Conservation (phyloP, 2,888 invertebrate species). For the Heliconius sara region DNA sequence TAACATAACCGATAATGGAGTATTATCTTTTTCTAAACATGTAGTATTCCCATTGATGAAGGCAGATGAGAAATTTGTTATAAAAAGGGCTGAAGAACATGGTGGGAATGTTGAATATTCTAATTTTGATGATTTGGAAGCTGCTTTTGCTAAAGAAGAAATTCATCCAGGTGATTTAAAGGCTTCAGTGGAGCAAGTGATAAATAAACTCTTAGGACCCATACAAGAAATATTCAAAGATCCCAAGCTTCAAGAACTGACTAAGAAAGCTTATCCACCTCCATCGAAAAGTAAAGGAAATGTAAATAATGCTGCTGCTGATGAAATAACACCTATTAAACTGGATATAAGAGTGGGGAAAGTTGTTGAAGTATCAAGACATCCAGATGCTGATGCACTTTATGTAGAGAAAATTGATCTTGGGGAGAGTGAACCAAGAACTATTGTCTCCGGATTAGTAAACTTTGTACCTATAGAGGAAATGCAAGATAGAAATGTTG, state of each 20-base stretch:
- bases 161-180: conserved; percentile 98
- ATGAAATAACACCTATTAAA: conserved; percentile 88
- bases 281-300: conserved; percentile 85
- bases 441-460: conserved; percentile 94
- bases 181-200: conserved; percentile 90
- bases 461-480: conserved; percentile 95
- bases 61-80: conserved; percentile 86
- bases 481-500: conserved; percentile 94
- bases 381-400: conserved; percentile 96
- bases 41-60: conserved; percentile 94
- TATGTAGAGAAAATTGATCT: conserved; percentile 97
- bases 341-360: conserved; percentile 95
- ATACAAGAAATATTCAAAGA: conserved; percentile 93
- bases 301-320: conserved; percentile 61
- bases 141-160: conserved; percentile 90
- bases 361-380: conserved; percentile 91
- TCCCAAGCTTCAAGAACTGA: conserved; percentile 90
- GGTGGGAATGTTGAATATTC: conserved; percentile 91
- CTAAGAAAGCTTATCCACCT: conserved; percentile 93
- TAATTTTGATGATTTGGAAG: conserved; percentile 90
- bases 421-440: conserved; percentile 89
- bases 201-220: conserved; percentile 94
- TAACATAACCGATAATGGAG: conserved; percentile 96
- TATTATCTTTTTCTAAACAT: conserved; percentile 96
- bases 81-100: conserved; percentile 88